Evolutionary conservation across 2,888 invertebrate species (phyloP).

Genomic region (Baccha elongata): DNA sequence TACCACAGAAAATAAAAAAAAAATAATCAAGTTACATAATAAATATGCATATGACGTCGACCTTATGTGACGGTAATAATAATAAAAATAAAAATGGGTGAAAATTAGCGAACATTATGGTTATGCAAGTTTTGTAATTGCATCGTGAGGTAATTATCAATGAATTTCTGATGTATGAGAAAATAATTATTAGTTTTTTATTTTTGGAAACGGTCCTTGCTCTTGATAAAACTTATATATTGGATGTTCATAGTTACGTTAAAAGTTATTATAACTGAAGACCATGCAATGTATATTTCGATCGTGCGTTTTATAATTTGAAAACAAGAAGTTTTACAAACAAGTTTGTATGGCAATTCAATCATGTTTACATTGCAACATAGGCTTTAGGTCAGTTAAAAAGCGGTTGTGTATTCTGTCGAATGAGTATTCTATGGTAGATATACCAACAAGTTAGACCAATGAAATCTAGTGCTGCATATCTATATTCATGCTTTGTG

Average conservation of each 20-base stretch:
- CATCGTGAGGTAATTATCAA: conserved; percentile 67
- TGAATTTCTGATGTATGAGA: conserved; percentile 39
- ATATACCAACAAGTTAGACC: no score
- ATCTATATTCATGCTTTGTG: no score
- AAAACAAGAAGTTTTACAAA: no score
- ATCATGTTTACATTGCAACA: no score
- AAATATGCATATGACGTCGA: conserved; percentile 49
- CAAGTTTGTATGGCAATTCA: no score
- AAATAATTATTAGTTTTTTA: conserved; percentile 10
- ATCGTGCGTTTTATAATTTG: no score
- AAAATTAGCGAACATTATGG: conserved; percentile 22
- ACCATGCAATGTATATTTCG: no score
- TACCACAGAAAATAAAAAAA: conserved; percentile 1
- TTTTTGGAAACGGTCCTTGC: conserved; percentile 7
- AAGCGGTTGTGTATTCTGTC: no score
- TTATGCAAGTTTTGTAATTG: conserved; percentile 65
- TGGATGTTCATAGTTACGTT: background rate
- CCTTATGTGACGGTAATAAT: conserved; percentile 37
- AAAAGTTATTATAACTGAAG: no score
- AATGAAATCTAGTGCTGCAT: no score
- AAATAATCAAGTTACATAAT: conserved; percentile 42
- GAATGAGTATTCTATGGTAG: no score
- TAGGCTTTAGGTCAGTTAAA: no score
- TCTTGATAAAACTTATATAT: conserved; percentile 33
- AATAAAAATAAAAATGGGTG: conserved; percentile 29